Base-by-base conservation (phyloP, 2,797 vertebrate genomes). In the Decapterus maruadsi region DNA sequence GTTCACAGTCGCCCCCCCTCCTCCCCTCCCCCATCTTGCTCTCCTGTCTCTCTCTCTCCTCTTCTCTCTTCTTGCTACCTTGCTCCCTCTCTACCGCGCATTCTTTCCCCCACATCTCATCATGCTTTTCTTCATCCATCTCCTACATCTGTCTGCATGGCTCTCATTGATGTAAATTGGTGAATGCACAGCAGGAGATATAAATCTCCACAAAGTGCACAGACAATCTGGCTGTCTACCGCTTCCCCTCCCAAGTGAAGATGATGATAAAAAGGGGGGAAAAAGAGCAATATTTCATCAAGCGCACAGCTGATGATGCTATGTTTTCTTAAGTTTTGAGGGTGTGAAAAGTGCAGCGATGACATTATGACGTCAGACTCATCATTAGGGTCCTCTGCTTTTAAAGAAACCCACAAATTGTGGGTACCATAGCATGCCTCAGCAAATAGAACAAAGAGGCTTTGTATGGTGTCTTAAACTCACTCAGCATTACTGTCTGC, bases 101-200 rank as follows among this genome's bases (percentile, higher is more conserved):
- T 88, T 79, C 65, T 76, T 80, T 72, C 78, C 78, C 82, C 71
- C 53, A 69, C 81, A 84, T 84, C 84, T 90, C 78, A 85, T 73
- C 70, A 71, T 67, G 64, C 58, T 81, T 85, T 80, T 82, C 69
- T 72, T 84, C 61, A 72, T 83, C 71, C 75, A 75, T 87, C 62
- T 78, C 63, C 22, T 43, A 17, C 51, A 55, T 67, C 63, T 22
- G 62, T 78, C 76, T 81, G 71, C 56, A 17, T 62, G 22, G 56
- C 64, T 82, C 72, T 84, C 78, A 75, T 84, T 88, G 81, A 89
- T 90, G 86, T 82, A 87, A 81, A 91, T 91, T 78, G 83, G 71
- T 67, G 48, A 84, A 83, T 58, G 73, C 72, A 60, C 55, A 14
- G 54, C 43, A 71, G 43, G 67, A 81, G 77, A 73, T 81, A 77